Percentiles rank a stretch among this genome's conserved stretches.
phyloP scores from a whole-genome alignment of 2,113 vertebrate species.

The Gulo gulo region DNA sequence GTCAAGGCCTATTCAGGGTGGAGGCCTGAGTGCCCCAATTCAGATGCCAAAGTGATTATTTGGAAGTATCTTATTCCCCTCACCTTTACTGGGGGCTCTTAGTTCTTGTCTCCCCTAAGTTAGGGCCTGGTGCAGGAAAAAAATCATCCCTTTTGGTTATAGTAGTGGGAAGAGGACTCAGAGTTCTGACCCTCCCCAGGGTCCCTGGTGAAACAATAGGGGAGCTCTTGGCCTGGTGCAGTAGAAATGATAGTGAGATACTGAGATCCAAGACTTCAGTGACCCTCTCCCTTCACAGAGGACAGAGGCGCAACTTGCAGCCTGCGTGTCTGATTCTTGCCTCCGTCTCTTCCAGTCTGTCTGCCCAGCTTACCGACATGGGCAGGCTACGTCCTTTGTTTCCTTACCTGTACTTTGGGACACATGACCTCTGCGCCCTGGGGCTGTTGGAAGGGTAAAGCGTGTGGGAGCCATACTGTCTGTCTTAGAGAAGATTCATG shows the following conservation, averaged over 20 bases:
- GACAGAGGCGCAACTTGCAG: not conserved
- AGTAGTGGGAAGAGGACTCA: not conserved
- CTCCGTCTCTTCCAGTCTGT: not conserved
- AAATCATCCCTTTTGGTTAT: not conserved
- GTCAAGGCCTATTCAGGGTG: not conserved
- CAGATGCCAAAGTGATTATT: not conserved
- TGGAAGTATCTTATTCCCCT: not conserved
- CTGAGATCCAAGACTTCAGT: not conserved
- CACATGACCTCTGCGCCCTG: not conserved
- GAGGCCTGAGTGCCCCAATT: not conserved
- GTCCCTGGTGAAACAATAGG: not conserved
- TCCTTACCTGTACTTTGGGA: not conserved
- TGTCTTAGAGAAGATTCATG: not conserved
- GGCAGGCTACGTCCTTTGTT: not conserved
- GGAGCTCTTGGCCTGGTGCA: not conserved
- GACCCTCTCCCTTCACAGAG: not conserved
- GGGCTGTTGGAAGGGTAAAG: not conserved
- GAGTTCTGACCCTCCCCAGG: not conserved
- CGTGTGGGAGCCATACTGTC: not conserved
- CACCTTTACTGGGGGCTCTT: not conserved
- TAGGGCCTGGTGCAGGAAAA: not conserved
- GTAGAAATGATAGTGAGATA: not conserved
- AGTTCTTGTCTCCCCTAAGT: not conserved
- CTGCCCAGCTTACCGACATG: not conserved
- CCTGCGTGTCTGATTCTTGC: not conserved